Conservation (phyloP, 2,888 invertebrate species). For the Mesorhabditis spiculigera region DNA sequence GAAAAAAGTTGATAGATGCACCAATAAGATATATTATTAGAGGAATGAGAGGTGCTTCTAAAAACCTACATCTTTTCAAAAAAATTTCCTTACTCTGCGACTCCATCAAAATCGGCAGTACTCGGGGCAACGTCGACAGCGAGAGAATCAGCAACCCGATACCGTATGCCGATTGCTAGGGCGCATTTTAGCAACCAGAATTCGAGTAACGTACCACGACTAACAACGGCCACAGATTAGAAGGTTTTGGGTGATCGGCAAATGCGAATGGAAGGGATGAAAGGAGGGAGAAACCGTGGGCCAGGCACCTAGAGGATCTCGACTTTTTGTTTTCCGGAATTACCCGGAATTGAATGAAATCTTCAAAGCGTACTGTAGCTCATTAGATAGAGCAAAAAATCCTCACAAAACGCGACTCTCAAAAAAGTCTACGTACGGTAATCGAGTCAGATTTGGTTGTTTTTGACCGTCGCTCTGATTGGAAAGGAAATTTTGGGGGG, state of each 20-base stretch:
- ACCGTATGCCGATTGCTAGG: constrained; percentile 54
- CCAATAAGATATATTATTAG: constrained; percentile 45
- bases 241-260: constrained; percentile 40
- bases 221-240: constrained; percentile 49
- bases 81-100: constrained; percentile 18
- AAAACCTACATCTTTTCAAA: constrained; percentile 24
- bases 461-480: too few relatives aligned
- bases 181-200: neutral
- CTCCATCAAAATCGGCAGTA: constrained; percentile 27
- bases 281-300: constrained; percentile 42
- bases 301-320: constrained; percentile 38
- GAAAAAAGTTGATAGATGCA: constrained; percentile 49
- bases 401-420: too few relatives aligned
- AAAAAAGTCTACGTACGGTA: too few relatives aligned
- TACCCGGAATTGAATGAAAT: too few relatives aligned
- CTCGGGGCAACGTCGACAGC: constrained; percentile 47
- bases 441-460: too few relatives aligned
- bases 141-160: constrained; percentile 50
- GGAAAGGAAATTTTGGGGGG: too few relatives aligned
- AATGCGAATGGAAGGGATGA: constrained; percentile 50
- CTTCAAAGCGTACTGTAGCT: too few relatives aligned
- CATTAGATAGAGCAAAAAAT: too few relatives aligned
- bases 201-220: constrained; percentile 34
- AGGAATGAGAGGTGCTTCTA: constrained; percentile 38
- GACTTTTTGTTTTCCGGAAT: too few relatives aligned